Evolutionary conservation across 2,888 invertebrate genomes (phyloP).

Genomic region (Sesamia inferens): DNA sequence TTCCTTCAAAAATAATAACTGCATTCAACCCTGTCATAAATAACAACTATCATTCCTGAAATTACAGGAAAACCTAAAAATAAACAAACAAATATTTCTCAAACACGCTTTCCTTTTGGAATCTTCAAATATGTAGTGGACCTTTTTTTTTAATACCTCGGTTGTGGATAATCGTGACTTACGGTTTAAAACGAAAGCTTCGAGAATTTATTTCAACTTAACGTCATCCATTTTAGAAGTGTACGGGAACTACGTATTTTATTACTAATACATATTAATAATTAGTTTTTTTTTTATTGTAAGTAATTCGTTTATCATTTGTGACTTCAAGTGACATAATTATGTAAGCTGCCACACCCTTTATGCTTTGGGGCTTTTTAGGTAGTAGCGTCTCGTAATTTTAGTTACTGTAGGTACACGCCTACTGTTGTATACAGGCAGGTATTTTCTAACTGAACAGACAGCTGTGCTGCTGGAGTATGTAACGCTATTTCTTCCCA

Average conservation of each 20-base stretch:
- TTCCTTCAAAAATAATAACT: neutral
- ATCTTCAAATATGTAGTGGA: neutral
- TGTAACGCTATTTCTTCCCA: too few relatives aligned
- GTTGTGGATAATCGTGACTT: slow-evolving; percentile 60
- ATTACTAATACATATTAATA: too few relatives aligned
- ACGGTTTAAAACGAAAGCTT: slow-evolving; percentile 60
- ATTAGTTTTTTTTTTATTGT: too few relatives aligned
- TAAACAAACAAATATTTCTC: neutral
- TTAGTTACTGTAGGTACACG: too few relatives aligned
- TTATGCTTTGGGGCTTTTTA: too few relatives aligned
- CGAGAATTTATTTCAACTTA: slow-evolving; percentile 53
- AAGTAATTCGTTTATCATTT: too few relatives aligned
- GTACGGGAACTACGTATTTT: slow-evolving; percentile 1
- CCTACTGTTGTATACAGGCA: too few relatives aligned
- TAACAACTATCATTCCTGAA: neutral
- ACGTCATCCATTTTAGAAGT: slow-evolving; percentile 52
- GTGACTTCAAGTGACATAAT: too few relatives aligned
- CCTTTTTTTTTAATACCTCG: slow-evolving; percentile 57
- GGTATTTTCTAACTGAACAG: too few relatives aligned
- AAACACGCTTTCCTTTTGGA: slow-evolving; percentile 6
- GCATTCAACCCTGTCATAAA: neutral
- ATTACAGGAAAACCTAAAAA: neutral
- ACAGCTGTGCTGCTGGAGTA: too few relatives aligned
- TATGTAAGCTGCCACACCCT: too few relatives aligned
- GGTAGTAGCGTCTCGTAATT: too few relatives aligned